Evolutionary conservation across 2,797 vertebrate species (phyloP), one percentile per base, ranked within the genome.

Genomic region (Cirrhinus molitorella): DNA sequence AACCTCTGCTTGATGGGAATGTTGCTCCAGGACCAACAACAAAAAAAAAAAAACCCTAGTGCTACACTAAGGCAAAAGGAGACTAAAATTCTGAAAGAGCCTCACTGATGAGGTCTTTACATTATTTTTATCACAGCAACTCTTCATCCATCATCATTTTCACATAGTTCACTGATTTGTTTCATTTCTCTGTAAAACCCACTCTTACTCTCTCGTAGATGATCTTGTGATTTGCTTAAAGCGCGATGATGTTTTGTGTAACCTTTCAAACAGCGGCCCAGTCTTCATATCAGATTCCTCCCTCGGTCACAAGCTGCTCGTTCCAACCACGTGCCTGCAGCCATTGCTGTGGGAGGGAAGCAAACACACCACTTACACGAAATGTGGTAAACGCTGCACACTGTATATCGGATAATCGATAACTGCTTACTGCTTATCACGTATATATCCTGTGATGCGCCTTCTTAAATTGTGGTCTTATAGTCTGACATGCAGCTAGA

Each of bases 211-310:
- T 70, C 66, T 82, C 81, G 78, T 85, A 83, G 79, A 83, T 87
- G 90, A 93, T 94, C 94, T 95, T 95, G 94, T 95, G 95, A 95
- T 94, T 92, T 90, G 93, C 94, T 94, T 88, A 81, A 87, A 95
- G 93, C 93, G 88, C 90, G 83, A 59, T 91, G 86, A 91, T 94
- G 90, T 93, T 85, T 91, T 90, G 91, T 82, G 85, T 93, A 93
- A 94, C 92, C 93, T 94, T 94, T 94, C 72, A 89, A 94, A 93
- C 92, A 93, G 91, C 91, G 88, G 70, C 70, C 74, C 85, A 87
- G 88, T 89, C 88, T 92, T 94, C 86, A 83, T 85, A 92, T 88
- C 89, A 89, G 91, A 90, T 91, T 84, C 87, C 88, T 93, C 89
- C 88, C 81, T 84, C 85, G 88, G 92, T 95, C 95, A 95, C 94